phyloP scores from a whole-genome alignment of 2,113 vertebrate species.

The Sylvietta virens region DNA sequence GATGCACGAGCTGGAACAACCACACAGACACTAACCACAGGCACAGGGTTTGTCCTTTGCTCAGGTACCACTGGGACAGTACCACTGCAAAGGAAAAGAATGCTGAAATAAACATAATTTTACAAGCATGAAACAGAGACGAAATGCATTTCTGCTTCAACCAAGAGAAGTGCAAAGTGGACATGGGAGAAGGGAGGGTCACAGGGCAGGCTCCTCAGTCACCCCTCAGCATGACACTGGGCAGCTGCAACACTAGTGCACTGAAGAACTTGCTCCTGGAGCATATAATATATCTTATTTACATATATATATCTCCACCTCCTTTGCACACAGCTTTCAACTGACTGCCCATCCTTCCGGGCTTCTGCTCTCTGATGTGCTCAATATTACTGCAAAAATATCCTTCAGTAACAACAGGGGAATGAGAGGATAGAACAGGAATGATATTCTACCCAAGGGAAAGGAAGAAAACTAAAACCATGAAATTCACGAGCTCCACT shows the following conservation, averaged over 20 bases:
- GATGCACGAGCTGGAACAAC: conserved; percentile 40
- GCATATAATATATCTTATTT: background rate
- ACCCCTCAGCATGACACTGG: background rate
- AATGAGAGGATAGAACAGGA: background rate
- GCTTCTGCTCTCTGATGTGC: background rate
- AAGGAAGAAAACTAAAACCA: background rate
- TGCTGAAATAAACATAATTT: conserved; percentile 33
- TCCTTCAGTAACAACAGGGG: background rate
- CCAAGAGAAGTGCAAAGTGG: background rate
- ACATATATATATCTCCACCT: background rate
- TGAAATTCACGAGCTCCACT: background rate
- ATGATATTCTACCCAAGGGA: background rate
- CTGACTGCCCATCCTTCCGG: background rate
- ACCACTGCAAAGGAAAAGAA: background rate
- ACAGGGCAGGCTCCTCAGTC: background rate
- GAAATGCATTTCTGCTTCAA: background rate
- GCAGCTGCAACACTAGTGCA: background rate
- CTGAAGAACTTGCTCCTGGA: background rate
- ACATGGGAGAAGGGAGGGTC: background rate
- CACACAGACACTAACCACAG: background rate
- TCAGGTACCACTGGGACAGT: conserved; percentile 6
- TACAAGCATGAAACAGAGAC: background rate
- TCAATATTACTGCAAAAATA: background rate
- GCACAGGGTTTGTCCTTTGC: conserved; percentile 24
- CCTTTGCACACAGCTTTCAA: background rate